Conservation (phyloP, 2,797 vertebrate genomes). For the Lagothrix lagotricha region DNA sequence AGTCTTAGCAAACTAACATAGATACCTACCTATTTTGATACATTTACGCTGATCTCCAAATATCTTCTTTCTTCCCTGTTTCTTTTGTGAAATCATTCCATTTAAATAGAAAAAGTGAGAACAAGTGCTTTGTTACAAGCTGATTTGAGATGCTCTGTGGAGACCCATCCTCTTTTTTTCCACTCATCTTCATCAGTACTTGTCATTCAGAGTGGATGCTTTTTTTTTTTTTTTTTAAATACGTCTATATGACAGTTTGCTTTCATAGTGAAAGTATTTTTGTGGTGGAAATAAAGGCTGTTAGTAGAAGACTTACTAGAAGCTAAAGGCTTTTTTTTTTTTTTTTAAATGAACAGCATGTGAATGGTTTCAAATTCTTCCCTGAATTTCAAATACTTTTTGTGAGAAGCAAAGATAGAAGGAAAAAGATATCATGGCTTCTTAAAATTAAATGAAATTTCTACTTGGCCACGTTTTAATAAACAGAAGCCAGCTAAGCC, state of each 20-base stretch:
- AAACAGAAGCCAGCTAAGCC: constrained; percentile 74
- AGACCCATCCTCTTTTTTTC: not conserved
- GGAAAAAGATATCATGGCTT: constrained; percentile 63
- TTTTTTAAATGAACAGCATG: constrained; percentile 43
- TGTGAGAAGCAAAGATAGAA: constrained; percentile 66
- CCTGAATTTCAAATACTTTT: constrained; percentile 63
- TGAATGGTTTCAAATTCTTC: constrained; percentile 56
- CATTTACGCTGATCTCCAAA: not conserved
- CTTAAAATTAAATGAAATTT: constrained; percentile 80
- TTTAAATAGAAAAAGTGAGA: not conserved
- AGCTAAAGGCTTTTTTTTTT: not conserved
- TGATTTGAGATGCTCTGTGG: not conserved
- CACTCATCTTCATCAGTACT: not conserved
- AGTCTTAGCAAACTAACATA: not conserved
- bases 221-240: too few relatives aligned
- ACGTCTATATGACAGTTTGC: not conserved
- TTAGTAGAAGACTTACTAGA: constrained; percentile 62
- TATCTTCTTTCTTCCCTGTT: not conserved
- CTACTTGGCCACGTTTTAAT: constrained; percentile 81
- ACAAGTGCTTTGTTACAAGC: not conserved
- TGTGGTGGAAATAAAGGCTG: constrained; percentile 45
- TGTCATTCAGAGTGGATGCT: not conserved
- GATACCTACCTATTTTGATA: not conserved
- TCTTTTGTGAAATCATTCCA: not conserved
- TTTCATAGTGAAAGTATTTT: constrained; percentile 4